Base-by-base conservation (phyloP, 2,888 invertebrate genomes). In the Leucozona laternaria region DNA sequence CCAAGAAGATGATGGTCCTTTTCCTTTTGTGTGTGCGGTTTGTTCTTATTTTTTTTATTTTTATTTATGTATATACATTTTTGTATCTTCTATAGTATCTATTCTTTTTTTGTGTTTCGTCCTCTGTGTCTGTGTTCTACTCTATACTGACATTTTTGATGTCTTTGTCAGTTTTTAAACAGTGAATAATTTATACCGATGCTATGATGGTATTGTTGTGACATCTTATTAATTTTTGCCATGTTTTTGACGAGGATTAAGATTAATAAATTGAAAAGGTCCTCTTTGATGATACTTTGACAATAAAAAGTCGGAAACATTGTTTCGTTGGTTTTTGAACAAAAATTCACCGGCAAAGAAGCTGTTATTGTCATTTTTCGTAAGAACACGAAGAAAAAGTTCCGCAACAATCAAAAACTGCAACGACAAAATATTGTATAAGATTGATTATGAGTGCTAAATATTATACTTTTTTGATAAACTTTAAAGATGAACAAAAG, bases 191-290 rank as follows among this genome's bases (percentile, higher is more conserved):
- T 77, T 68, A 77, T 60, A 31, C 31, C 17, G 37, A 25, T 37
- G 20, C 17, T 28, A 25, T 37, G 20, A 31, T 31, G 31, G 31
- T 31, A 50, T 70, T 68, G 17, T 37, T 60, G 40, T 58, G 68
- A 60, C 48, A 40, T 70, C 58, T 66, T 77, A 68, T 77, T 77
- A 77, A 60, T 60, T 77, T 77, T 70, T 43, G 15, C n/a, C 22
- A 15, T 25, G 25, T 40, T 43, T 55, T 58, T 68, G 76, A 68
- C 37, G 48, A 77, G 72, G 72, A 48, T 48, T 45, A 34, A 31
- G 34, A 72, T 72, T 43, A 72, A 58, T 58, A 58, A 48, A 72
- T 72, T 58, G 15, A 22, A 72, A 58, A 58, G 58, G 58, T 72
- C 57, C 17, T 68, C 34, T 58, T 58, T 28, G 22, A 5, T 31